These are phyloP conservation scores for Polymixis flavicincta DNA, from an alignment of 2,888 invertebrate genomes.

Conservation along the genomic window DNA sequence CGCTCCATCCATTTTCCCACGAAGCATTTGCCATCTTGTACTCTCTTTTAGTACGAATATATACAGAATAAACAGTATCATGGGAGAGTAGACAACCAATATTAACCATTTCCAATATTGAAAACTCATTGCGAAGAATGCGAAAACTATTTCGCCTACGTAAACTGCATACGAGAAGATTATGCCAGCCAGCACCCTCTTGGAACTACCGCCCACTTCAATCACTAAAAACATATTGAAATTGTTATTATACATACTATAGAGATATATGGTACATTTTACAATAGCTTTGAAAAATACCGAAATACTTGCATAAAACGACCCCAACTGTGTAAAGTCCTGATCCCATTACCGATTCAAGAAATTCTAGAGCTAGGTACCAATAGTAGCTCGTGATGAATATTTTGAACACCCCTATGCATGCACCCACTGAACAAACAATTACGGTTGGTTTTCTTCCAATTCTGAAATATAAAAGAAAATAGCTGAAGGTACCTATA, in stretches of 20 bases:
- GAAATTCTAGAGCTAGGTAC: slow-evolving; percentile 79
- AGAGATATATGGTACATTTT: too few species aligned
- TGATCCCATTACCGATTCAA: slow-evolving; percentile 81
- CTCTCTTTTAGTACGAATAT: slow-evolving; percentile 78
- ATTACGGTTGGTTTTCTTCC: slow-evolving; percentile 83
- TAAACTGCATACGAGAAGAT: slow-evolving; percentile 83
- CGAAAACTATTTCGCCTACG: slow-evolving; percentile 81
- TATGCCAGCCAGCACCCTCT: slow-evolving; percentile 80
- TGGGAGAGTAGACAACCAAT: slow-evolving; percentile 77
- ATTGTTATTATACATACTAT: not conserved
- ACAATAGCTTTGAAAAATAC: too few species aligned
- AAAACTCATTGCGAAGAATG: slow-evolving; percentile 79
- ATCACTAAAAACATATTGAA: slow-evolving; percentile 77
- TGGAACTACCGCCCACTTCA: slow-evolving; percentile 83
- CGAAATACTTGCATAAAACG: slow-evolving; percentile 78
- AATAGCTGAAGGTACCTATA: not conserved
- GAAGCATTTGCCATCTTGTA: slow-evolving; percentile 82
- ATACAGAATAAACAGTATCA: slow-evolving; percentile 76
- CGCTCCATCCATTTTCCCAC: slow-evolving; percentile 77
- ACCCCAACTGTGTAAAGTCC: slow-evolving; percentile 83
- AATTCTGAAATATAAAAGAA: slow-evolving; percentile 72
- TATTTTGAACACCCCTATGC: slow-evolving; percentile 79
- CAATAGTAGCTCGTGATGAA: slow-evolving; percentile 77
- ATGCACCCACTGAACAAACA: slow-evolving; percentile 79
- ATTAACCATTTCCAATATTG: slow-evolving; percentile 82